Base-by-base conservation (phyloP, 1,140 invertebrate species). In the Drosophila miranda region DNA sequence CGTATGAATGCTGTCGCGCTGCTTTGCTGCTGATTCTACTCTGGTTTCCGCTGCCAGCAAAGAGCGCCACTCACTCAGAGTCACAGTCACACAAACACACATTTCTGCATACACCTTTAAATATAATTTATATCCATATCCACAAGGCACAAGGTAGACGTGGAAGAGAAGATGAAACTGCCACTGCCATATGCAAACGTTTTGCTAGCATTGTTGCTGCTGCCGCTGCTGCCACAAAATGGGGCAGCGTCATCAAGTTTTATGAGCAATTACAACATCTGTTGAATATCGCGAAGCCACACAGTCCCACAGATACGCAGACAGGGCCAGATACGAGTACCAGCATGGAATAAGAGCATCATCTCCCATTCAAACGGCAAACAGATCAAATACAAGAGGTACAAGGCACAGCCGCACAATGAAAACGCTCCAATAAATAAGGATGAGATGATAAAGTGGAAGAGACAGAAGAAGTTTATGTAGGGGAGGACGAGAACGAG, bases 241-340 rank as follows among this genome's bases (percentile, higher is more conserved):
- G 78, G 74, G 78, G 73, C 81, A 87, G 83, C 82, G 82, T 87
- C 82, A 87, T 87, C 82, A 82, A 78, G 70, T 83, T 88, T 88
- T 87, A 88, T 87, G 83, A 87, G 82, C 82, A 88, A 87, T 87
- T 87, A 87, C 82, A 87, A 88, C 82, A 87, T 87, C 83, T 87
- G 82, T 87, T 87, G 83, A 88, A 88, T 87, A 88, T 87, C 78
- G 78, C 81, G 64, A 69, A 70, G 63, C 73, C 63, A 74, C 63
- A 48, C 44, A 62, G 44, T 50, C 34, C 49, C 41, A 30, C 21
- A 45, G 43, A 49, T 11, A 34, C 51, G 52, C 19, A 56, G 13
- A 44, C 21, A 43, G 43, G 16, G 21, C 26, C 13, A 54, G 43
- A 73, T 43, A 57, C 60, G 64, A 26, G 23, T 26, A 26, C 23